Evolutionary conservation across 2,797 vertebrate genomes (phyloP).

Genomic region (Xiphorhynchus erythropygius): DNA sequence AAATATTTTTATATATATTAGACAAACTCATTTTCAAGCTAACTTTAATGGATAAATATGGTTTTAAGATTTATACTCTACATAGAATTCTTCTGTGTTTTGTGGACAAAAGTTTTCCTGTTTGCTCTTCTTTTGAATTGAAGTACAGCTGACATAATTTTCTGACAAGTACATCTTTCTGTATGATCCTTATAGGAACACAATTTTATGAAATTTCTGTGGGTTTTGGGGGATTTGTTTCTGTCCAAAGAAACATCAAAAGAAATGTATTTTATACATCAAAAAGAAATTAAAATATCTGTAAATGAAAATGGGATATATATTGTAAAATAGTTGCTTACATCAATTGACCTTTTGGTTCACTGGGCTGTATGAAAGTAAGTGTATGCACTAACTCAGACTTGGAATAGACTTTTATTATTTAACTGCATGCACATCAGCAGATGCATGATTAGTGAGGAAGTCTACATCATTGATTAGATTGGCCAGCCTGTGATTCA

Average conservation of each 20-base stretch:
- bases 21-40: not conserved
- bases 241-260: not conserved
- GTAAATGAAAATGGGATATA: not conserved
- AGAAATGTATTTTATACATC: not conserved
- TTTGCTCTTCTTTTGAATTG: not conserved
- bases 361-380: not conserved
- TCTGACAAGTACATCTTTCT: not conserved
- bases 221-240: not conserved
- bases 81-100: not conserved
- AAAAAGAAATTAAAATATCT: not conserved
- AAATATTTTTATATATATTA: not conserved
- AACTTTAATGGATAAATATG: not conserved
- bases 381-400: not conserved
- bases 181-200: not conserved
- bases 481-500: not conserved
- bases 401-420: not conserved
- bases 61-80: not conserved
- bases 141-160: not conserved
- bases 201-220: not conserved
- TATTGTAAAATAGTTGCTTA: not conserved
- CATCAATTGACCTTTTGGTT: not conserved
- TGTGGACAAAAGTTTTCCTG: not conserved
- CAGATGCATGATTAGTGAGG: not conserved
- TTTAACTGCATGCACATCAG: not conserved
- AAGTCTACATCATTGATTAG: conserved; percentile 13